These are phyloP conservation scores for Caradrina kadenii DNA, from an alignment of 2,888 invertebrate species.

Conservation along the genomic window DNA sequence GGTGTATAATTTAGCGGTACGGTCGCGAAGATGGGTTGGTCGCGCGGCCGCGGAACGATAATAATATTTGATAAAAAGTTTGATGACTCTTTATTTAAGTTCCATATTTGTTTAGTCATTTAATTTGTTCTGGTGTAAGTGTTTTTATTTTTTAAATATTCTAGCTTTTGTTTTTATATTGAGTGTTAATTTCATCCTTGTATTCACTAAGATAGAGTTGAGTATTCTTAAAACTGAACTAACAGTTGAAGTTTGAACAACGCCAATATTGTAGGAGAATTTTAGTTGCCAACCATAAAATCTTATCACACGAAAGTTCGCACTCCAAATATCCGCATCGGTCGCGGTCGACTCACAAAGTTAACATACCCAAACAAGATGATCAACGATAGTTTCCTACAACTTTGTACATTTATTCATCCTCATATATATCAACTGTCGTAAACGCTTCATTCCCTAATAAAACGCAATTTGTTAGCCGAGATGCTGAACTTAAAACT, in stretches of 20 bases:
- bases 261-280: constrained; percentile 27
- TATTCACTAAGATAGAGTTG: not conserved
- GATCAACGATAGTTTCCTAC: constrained; percentile 57
- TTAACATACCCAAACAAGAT: constrained; percentile 57
- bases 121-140: constrained; percentile 43
- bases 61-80: constrained; percentile 81
- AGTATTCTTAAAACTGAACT: not conserved
- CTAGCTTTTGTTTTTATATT: not conserved
- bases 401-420: constrained; percentile 72
- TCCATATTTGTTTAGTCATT: constrained; percentile 71
- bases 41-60: constrained; percentile 65
- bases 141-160: constrained; percentile 12
- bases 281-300: constrained; percentile 29
- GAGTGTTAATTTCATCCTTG: not conserved
- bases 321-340: constrained; percentile 31
- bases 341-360: constrained; percentile 59
- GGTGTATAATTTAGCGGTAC: constrained; percentile 86
- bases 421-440: constrained; percentile 73
- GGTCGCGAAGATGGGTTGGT: constrained; percentile 82
- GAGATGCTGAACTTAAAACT: constrained; percentile 83
- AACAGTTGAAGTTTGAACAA: constrained; percentile 5
- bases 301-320: constrained; percentile 25
- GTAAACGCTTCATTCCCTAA: constrained; percentile 82
- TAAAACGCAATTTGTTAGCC: constrained; percentile 86
- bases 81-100: constrained; percentile 74